Evolutionary conservation across 2,888 invertebrate species (phyloP), one percentile per base, ranked within the genome.

Genomic region (Trachelus troglodyta): DNA sequence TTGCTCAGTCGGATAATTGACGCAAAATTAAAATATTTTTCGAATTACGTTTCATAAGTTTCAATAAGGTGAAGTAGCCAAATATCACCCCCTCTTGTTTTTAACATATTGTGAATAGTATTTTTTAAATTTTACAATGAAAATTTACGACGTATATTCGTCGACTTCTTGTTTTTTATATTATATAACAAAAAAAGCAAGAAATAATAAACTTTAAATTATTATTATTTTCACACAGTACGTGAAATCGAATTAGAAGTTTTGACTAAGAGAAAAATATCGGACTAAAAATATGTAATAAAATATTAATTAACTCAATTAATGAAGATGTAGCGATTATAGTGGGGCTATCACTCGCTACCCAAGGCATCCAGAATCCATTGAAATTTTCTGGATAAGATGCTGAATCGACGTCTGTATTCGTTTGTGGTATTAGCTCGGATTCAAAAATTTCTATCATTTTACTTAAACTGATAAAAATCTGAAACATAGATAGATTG

Each of bases 341-440:
- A 30, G 71, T 2, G 30, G 4, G 23, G 30, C 34, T 11, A 30
- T 34, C 35, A 69, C 34, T 31, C 31, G 78, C 79, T 23, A 84
- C 34, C 90, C 90, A 90, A 0, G 90, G 90, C 87, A 89, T 86
- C 89, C 90, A 90, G 1, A 82, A 81, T 23, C 87, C 87, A 77
- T 85, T 82, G 73, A 85, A 86, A 68, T 86, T 33, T 31, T 79
- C 75, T 2, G 90, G 89, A 81, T 76, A 83, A 11, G 85, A 81
- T 40, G 79, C 80, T 6, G 84, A 81, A 82, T 90, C 89, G 4
- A 83, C 31, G 1, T 33, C 9, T 23, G 73, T 12, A 34, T 83
- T 81, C 3, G 77, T 80, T 79, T 88, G 88, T 1, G 80, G 76
- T 69, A 86, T 40, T 34, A 89, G 37, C 40, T 83, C 80, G 31